Conservation (phyloP, 2,888 invertebrate species). For the Omphaloscelis lunosa region DNA sequence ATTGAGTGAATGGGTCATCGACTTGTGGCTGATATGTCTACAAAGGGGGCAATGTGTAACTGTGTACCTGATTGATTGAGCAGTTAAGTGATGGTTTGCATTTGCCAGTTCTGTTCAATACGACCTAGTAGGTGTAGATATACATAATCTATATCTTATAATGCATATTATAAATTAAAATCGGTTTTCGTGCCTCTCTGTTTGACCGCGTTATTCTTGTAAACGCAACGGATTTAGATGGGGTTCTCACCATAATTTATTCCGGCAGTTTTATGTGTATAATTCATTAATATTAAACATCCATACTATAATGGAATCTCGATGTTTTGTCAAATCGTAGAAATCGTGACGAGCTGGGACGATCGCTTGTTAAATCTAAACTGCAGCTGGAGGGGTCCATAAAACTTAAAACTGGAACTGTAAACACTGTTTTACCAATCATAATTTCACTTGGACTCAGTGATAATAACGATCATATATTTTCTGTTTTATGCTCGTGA, state of each 20-base stretch:
- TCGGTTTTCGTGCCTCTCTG: background rate
- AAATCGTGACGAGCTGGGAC: background rate
- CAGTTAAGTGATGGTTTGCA: background rate
- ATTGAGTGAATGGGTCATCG: slow-evolving; percentile 59
- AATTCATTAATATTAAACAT: too few species aligned
- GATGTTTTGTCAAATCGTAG: background rate
- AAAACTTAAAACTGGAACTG: background rate
- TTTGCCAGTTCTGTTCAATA: background rate
- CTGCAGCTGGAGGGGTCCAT: too few species aligned
- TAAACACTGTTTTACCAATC: background rate
- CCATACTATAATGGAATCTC: background rate
- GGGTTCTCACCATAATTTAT: background rate
- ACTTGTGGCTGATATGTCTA: slow-evolving; percentile 40
- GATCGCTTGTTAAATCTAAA: background rate
- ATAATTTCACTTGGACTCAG: background rate
- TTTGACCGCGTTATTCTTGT: background rate
- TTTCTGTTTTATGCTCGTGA: too few species aligned
- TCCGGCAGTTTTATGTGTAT: background rate
- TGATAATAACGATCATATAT: background rate
- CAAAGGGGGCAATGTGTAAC: slow-evolving; percentile 11
- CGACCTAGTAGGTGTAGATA: background rate
- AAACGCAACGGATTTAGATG: background rate
- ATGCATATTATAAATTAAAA: background rate
- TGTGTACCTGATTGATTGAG: slow-evolving; percentile 13
- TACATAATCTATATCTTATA: background rate